Percentiles rank a stretch among this genome's conserved stretches.
phyloP scores from a whole-genome alignment of 1,140 invertebrate genomes.

The Caenorhabditis tropicalis region DNA sequence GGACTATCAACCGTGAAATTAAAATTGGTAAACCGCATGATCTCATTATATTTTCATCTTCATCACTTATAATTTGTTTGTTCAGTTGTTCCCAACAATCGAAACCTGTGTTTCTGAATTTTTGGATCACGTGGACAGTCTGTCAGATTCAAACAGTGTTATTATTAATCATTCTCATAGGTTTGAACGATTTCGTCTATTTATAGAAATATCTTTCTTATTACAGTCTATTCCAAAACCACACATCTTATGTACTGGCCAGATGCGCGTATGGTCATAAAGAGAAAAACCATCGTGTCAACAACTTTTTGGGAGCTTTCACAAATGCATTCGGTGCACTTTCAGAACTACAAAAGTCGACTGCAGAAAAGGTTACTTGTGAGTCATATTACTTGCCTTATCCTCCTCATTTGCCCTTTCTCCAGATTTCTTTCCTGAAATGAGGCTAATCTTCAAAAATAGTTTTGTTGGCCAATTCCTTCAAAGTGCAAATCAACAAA shows the following conservation, averaged over 20 bases:
- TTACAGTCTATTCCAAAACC: conserved; percentile 55
- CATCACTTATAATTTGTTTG: neutral
- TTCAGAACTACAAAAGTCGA: neutral
- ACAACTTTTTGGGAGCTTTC: conserved; percentile 38
- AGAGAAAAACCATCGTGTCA: conserved; percentile 8
- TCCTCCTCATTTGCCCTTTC: neutral
- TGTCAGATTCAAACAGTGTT: neutral
- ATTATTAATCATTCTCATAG: conserved; percentile 34
- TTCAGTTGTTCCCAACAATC: conserved; percentile 48
- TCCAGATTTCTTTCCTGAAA: conserved; percentile 28
- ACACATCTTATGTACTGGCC: conserved; percentile 51
- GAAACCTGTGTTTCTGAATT: conserved; percentile 34
- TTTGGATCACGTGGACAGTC: conserved; percentile 39
- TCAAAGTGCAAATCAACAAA: conserved; percentile 30
- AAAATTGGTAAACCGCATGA: neutral
- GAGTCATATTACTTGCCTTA: neutral
- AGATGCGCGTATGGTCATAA: conserved; percentile 53
- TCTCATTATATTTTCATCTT: neutral
- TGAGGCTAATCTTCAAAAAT: conserved; percentile 25
- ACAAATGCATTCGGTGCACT: conserved; percentile 34
- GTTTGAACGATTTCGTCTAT: neutral
- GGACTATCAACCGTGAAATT: conserved; percentile 24
- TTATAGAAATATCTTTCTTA: neutral
- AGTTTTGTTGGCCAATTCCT: neutral
- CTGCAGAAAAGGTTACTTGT: conserved; percentile 34